These are phyloP conservation scores for Heterodera filipjevi DNA, from an alignment of 2,888 invertebrate genomes.

Conservation along the genomic window DNA sequence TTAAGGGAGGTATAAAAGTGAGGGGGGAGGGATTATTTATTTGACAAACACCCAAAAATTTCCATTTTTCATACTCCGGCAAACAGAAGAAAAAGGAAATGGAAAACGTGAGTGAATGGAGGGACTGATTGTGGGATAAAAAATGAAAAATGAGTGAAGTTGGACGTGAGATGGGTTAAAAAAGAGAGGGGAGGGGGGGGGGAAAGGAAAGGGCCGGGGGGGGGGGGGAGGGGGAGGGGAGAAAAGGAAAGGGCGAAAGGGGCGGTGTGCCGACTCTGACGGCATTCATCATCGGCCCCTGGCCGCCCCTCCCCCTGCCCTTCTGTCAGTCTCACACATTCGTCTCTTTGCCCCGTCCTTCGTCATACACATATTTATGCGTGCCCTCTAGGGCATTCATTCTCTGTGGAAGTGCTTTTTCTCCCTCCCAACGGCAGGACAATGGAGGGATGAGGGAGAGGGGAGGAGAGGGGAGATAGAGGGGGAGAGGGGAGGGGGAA, in stretches of 20 bases:
- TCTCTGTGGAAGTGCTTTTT: neutral
- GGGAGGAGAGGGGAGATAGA: neutral
- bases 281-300: neutral
- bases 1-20: neutral
- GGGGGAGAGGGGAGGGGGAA: neutral
- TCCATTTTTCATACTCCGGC: too few relatives aligned
- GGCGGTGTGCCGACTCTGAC: slow-evolving; percentile 5
- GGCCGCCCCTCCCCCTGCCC: neutral
- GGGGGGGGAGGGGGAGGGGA: too few relatives aligned
- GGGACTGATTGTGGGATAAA: neutral
- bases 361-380: neutral
- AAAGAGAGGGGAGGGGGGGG: neutral
- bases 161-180: neutral
- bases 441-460: neutral
- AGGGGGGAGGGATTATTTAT: neutral
- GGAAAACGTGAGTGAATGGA: neutral
- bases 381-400: slow-evolving; percentile 6
- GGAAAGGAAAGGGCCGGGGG: neutral
- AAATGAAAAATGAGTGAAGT: neutral
- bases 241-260: neutral
- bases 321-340: neutral
- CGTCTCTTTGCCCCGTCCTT: neutral
- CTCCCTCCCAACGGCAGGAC: neutral
- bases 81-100: neutral
- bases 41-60: too few relatives aligned